Evolutionary conservation across 2,797 vertebrate species (phyloP).

Genomic region (Amniataba percoides): DNA sequence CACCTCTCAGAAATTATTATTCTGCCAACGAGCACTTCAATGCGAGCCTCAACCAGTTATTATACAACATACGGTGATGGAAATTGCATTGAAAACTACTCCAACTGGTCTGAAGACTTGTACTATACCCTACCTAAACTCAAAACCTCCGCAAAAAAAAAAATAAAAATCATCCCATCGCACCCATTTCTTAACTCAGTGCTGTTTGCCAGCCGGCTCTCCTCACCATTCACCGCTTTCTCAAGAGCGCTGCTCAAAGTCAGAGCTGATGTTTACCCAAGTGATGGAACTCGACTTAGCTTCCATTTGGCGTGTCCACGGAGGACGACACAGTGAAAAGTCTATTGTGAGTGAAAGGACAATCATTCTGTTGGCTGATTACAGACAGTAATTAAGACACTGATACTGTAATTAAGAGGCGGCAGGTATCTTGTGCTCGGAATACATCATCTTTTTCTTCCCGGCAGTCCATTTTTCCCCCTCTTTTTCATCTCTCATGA

Average conservation of each 20-base stretch:
- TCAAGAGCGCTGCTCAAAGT: constrained; percentile 47
- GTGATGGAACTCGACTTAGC: constrained; percentile 55
- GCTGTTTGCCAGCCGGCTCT: constrained; percentile 28
- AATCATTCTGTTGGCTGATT: constrained; percentile 73
- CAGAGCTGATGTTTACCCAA: constrained; percentile 43
- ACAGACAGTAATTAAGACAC: constrained; percentile 79
- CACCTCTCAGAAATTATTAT: constrained; percentile 18
- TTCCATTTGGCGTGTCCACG: constrained; percentile 35
- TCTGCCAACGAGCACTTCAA: constrained; percentile 11
- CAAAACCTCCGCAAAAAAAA: constrained; percentile 4
- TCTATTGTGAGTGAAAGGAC: constrained; percentile 65
- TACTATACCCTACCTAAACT: not conserved
- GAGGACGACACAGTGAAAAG: constrained; percentile 32
- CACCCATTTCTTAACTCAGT: constrained; percentile 20
- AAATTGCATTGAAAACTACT: not conserved
- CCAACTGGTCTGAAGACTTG: not conserved
- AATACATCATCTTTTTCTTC: constrained; percentile 55
- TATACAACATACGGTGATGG: not conserved
- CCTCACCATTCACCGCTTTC: not conserved
- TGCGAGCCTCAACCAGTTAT: not conserved
- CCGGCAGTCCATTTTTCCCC: not conserved
- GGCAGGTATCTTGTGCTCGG: constrained; percentile 65
- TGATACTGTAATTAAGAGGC: constrained; percentile 76
- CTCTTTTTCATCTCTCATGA: constrained; percentile 6
- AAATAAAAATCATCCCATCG: constrained; percentile 16